Evolutionary conservation across 2,888 invertebrate species (phyloP), one percentile per base, ranked within the genome.

Genomic region (Zhengitettix transpicula): DNA sequence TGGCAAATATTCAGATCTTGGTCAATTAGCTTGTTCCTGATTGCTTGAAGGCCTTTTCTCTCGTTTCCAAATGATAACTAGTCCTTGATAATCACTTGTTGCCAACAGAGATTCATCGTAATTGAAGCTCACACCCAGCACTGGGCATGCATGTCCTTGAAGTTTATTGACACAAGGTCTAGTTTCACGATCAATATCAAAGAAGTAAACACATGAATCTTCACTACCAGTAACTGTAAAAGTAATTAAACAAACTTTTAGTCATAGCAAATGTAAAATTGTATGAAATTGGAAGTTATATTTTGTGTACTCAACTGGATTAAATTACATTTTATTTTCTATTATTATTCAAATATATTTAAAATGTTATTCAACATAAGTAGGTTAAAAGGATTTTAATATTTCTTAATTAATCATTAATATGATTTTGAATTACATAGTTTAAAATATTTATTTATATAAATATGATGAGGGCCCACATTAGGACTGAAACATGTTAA

Each of bases 31-130:
- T 12, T 14, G 14, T 47, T 47, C 47, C 47, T 47, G 47, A 12
- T 14, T 14, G 47, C 47, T 28, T 28, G 44, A 42, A 42, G 61
- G 17, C 11, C 58, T 54, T 40, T 59, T 62, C 56, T 65, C 72
- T 60, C 82, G 73, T 60, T 82, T 78, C 88, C 88, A 88, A 61
- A 88, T 79, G 68, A 88, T 87, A 65, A 88, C 83, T 62, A 87
- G 79, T 0, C 87, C 91, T 65, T 87, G 81, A 58, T 84, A 77
- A 77, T 92, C 92, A 70, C 88, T 87, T 42, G 89, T 87, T 51
- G 91, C 91, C 63, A 92, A 75, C 65, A 90, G 77, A 69, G 87
- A 87, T 76, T 92, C 91, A 72, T 91, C 89, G 74, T 89, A 89
- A 74, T 90, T 91, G 73, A 92, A 91, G 66, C 85, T 84, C 41